Base-by-base conservation (phyloP, 2,888 invertebrate genomes). In the Amphipyra tragopoginis region DNA sequence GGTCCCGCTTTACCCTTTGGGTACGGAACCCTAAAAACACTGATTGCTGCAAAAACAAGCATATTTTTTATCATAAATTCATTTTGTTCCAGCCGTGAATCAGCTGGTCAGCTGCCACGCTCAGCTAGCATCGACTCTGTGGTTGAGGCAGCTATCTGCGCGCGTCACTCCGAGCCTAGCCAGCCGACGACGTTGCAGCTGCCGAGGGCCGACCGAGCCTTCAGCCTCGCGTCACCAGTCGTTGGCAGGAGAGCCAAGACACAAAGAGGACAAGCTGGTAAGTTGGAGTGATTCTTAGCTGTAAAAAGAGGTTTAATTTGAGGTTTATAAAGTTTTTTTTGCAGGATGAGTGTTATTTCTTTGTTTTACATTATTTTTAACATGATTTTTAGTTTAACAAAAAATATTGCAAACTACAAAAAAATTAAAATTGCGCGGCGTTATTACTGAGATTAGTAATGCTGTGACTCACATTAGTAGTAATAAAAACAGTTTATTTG, bases 41-140 rank as follows among this genome's bases (percentile, higher is more conserved):
- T 5, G 29, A 29, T 5, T 29, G 29, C 29, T 5, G 40, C 40
- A 14, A 14, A 14, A 14, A 10, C 5, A 14, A 40, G 1, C 2
- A 5, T 40, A 26, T 6, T 5, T 7, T 26, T 10, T 34, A 15
- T 21, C 0, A 36, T 11, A n/a, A 14, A 47, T 3, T 6, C n/a
- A 47, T 6, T 86, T 39, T 65, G 59, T 78, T 70, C 0, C 84
- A 93, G 94, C 69, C 96, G 96, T 45, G 95, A 96, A 58, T 96
- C 94, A 76, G 90, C 86, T 15, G 94, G 95, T 2, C 92, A 90
- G 62, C 85, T 97, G 10, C 97, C 97, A 5, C 96, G 97, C 4
- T 97, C 97, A 63, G 96, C 97, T 70, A 97, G 97, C 90, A 97
- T 97, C 85, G 97, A 97, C 92, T 97, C 97, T 0, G 95, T 97